Conservation (phyloP, 2,888 invertebrate species). For the Bimastos eiseni region DNA sequence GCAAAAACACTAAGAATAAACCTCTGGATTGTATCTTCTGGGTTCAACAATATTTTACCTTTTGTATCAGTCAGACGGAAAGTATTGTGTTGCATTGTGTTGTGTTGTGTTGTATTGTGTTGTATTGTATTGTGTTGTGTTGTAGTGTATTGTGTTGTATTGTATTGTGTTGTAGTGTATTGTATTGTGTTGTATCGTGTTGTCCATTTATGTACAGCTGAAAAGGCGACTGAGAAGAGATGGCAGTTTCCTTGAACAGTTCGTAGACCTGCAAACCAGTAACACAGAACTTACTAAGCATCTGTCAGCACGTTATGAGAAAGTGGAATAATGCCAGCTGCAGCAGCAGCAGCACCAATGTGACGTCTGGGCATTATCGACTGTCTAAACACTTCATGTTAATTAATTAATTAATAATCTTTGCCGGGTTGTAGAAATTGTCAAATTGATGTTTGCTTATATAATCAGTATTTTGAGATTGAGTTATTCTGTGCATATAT, state of each 20-base stretch:
- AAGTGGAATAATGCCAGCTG: background rate
- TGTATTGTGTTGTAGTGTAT: background rate
- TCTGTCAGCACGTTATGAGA: slow-evolving; percentile 48
- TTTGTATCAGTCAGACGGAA: background rate
- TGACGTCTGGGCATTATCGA: no score
- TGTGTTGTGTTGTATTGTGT: no score
- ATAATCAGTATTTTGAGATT: no score
- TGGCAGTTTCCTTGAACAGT: slow-evolving; percentile 49
- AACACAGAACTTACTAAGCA: slow-evolving; percentile 51
- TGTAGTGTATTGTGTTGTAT: background rate
- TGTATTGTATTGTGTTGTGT: no score
- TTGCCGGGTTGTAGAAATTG: no score
- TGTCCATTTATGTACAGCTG: slow-evolving; percentile 45
- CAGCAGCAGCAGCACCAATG: background rate
- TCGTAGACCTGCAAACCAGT: slow-evolving; percentile 52
- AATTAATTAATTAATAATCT: no score
- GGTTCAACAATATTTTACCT: background rate
- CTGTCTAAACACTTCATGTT: no score
- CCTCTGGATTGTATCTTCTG: no score
- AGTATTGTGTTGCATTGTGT: background rate
- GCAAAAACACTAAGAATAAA: no score
- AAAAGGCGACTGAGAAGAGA: slow-evolving; percentile 45
- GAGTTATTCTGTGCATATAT: no score
- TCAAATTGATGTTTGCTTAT: no score
- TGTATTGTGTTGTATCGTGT: slow-evolving; percentile 27